Percentiles rank a stretch among this genome's conserved stretches.
phyloP scores from a whole-genome alignment of 2,113 vertebrate species.

The Climacteris rufus region DNA sequence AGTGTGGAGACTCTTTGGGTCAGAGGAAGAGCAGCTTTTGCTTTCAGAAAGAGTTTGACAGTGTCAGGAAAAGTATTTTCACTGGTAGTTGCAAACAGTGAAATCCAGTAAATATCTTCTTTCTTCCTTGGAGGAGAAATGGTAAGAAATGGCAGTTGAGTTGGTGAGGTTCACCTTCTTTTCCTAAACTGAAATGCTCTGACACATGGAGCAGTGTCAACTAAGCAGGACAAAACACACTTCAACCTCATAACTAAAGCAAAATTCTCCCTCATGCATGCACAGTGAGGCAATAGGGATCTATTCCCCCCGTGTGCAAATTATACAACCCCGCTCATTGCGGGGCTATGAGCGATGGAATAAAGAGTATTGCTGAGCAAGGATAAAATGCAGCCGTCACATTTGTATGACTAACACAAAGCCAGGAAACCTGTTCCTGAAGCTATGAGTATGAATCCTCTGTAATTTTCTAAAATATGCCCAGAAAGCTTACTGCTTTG shows the following conservation, averaged over 20 bases:
- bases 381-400: neutral
- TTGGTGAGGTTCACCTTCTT: neutral
- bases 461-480: neutral
- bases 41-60: neutral
- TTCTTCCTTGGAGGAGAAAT: neutral
- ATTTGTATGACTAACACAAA: neutral
- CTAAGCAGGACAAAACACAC: neutral
- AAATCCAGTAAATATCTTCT: neutral
- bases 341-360: neutral
- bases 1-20: neutral
- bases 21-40: neutral
- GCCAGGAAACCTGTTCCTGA: neutral
- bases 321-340: neutral
- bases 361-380: neutral
- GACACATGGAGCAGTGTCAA: neutral
- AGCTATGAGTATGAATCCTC: neutral
- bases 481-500: neutral
- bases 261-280: neutral
- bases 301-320: neutral
- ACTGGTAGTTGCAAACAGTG: neutral
- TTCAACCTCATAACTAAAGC: neutral
- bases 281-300: fast-evolving
- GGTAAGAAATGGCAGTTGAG: neutral
- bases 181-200: neutral
- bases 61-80: neutral